Base-by-base conservation (phyloP, 2,888 invertebrate genomes). In the Cephus spinipes region DNA sequence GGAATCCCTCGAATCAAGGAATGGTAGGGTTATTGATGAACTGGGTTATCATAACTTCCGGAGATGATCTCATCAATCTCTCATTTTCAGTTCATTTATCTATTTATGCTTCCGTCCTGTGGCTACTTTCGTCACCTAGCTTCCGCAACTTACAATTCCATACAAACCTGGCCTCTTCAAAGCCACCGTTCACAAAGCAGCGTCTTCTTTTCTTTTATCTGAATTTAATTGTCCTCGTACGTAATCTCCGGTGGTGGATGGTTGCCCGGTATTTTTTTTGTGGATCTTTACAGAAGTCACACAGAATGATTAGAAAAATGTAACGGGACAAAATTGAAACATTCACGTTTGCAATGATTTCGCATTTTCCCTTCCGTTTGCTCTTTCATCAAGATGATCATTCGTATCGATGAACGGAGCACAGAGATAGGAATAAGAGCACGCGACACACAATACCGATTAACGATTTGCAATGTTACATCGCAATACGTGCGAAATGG, bases 401-500 rank as follows among this genome's bases (percentile, higher is more conserved):
- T 12, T 36, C 36, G 12, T 4, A 36, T 36, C 12, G 36, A 12
- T 4, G 12, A 36, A 15, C 12, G 36, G 12, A 36, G 12, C 12
- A 1, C 55, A 6, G 23, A 55, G 23, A 23, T 55, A 55, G 23
- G 55, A 55, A 55, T 55, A 55, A 55, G 55, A 55, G 55, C 0
- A 55, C 23, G 23, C 23, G 15, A 23, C 23, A 71, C 23, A 32
- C 12, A 31, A n/a, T 33, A 31, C 73, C 79, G 83, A 76, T 82
- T 82, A 81, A 82, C 81, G 82, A 82, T 85, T 85, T 85, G 84
- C 84, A 85, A 85, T 83, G 85, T 85, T 84, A 85, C 84, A 85
- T 84, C 80, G 76, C 77, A 76, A 76, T 78, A 73, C 76, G 80
- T 82, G 79, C 81, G 71, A 76, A 82, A 84, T 85, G 83, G 83